Base-by-base conservation (phyloP, 53 echinoderm and acorn worm genomes). In the Stichopus horrens region DNA sequence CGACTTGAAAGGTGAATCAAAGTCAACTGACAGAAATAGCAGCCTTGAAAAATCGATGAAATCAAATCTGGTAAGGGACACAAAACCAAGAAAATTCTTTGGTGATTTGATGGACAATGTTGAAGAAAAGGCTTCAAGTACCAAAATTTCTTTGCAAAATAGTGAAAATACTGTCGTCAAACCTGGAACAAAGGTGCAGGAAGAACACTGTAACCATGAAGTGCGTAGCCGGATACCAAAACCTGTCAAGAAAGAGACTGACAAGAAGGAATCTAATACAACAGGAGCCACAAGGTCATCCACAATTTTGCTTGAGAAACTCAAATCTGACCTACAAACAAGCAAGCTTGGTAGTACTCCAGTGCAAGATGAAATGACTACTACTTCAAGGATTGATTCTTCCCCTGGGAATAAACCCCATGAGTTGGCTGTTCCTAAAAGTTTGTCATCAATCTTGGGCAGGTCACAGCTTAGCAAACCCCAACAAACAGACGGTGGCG, bases 341-440 rank as follows among this genome's bases (percentile, higher is more conserved):
- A 85, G 51, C 22, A 85, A 13, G 10, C 5, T 20, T 21, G 23
- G 58, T n/a, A 85, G 8, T 85, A 14, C 13, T 8, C 19, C 85
- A 53, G 60, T 23, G 58, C 65, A 22, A 23, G 77, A 76, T 54
- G 23, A 18, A 23, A 7, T 3, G 2, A 37, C 13, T 5, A 51
- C 23, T 52, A 37, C 77, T 76, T 63, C 66, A 13, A 7, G 23
- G 14, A 22, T 81, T 8, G 81, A 81, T 55, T 16, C 57, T 55
- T 56, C 57, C 20, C 18, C 81, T 20, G 58, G 81, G 56, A 21
- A 21, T 21, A 85, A 85, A 63, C 66, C 85, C 9, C 85, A 59
- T 67, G 67, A 85, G 8, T 67, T 85, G 53, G 85, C 85, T 10
- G 85, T 85, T 14, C 85, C 85, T 23, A 85, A 85, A 67, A 66